phyloP scores from a whole-genome alignment of 2,888 invertebrate genomes.

The Orchesella flavescens region DNA sequence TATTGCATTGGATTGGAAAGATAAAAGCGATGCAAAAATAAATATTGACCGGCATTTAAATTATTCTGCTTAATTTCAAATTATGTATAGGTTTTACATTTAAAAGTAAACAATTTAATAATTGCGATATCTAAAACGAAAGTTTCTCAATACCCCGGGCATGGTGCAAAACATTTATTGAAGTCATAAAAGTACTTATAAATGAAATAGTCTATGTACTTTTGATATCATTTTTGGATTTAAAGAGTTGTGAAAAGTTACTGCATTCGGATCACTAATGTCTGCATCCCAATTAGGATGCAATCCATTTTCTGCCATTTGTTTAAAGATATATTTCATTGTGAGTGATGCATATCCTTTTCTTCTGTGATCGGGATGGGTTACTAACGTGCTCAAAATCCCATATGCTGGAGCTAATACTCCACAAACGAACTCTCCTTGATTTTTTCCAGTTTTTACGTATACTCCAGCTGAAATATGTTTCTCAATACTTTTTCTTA shows the following conservation, averaged over 20 bases:
- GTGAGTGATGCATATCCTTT: constrained; percentile 32
- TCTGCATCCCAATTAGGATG: constrained; percentile 33
- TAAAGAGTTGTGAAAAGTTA: constrained; percentile 21
- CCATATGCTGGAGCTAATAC: constrained; percentile 7
- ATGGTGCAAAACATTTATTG: too few relatives aligned
- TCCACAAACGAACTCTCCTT: constrained; percentile 18
- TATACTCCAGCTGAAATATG: constrained; percentile 11
- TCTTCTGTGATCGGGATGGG: constrained; percentile 13
- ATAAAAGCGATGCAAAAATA: too few relatives aligned
- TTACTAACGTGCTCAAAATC: constrained; percentile 11
- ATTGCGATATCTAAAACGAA: too few relatives aligned
- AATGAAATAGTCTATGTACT: too few relatives aligned
- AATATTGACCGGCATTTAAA: too few relatives aligned
- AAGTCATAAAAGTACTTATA: too few relatives aligned
- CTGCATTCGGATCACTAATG: background rate
- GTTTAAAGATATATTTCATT: constrained; percentile 8
- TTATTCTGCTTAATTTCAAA: too few relatives aligned
- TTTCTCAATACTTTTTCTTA: background rate
- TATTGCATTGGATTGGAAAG: too few relatives aligned
- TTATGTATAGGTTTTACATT: too few relatives aligned
- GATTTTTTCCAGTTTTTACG: background rate
- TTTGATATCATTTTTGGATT: constrained; percentile 24
- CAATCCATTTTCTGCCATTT: constrained; percentile 26
- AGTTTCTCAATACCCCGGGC: too few relatives aligned
- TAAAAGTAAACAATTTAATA: too few relatives aligned